These are phyloP conservation scores for Brachyopa scutellaris DNA, from an alignment of 2,888 invertebrate genomes.

Conservation along the genomic window DNA sequence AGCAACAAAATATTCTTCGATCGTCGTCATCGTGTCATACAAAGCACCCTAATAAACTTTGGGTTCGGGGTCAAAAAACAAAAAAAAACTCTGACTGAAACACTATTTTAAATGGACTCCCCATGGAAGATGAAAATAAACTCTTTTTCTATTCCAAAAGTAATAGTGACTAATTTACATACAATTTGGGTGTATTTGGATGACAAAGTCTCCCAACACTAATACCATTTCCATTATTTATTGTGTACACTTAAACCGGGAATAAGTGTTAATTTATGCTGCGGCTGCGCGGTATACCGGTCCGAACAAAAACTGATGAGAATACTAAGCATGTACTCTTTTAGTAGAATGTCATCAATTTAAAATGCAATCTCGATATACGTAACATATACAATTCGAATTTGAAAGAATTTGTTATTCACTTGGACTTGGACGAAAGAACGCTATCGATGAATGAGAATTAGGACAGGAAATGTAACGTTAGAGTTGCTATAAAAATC, in stretches of 20 bases:
- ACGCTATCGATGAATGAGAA: conserved; percentile 28
- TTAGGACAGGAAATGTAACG: conserved; percentile 51
- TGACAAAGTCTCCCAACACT: conserved; percentile 26
- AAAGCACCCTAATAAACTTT: too few relatives aligned
- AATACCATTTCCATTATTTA: conserved; percentile 39
- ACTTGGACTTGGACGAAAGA: neutral
- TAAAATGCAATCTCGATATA: conserved; percentile 5
- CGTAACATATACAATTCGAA: conserved; percentile 15
- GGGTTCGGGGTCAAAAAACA: too few relatives aligned
- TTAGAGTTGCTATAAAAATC: conserved; percentile 15
- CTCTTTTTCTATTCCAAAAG: conserved; percentile 26
- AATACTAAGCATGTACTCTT: conserved; percentile 36
- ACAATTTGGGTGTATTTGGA: conserved; percentile 55
- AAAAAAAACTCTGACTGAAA: neutral
- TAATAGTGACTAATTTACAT: conserved; percentile 53
- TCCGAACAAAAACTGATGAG: neutral
- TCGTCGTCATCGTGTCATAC: neutral
- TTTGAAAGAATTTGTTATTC: conserved; percentile 20
- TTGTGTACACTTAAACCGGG: conserved; percentile 33
- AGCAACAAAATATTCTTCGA: conserved; percentile 28
- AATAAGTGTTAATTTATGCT: conserved; percentile 64
- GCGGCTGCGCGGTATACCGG: too few relatives aligned
- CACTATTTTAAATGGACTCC: conserved; percentile 36
- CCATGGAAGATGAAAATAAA: conserved; percentile 19
- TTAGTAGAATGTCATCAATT: neutral